Conservation (phyloP, 1,140 invertebrate species). For the Dolichoris vasculosae region DNA sequence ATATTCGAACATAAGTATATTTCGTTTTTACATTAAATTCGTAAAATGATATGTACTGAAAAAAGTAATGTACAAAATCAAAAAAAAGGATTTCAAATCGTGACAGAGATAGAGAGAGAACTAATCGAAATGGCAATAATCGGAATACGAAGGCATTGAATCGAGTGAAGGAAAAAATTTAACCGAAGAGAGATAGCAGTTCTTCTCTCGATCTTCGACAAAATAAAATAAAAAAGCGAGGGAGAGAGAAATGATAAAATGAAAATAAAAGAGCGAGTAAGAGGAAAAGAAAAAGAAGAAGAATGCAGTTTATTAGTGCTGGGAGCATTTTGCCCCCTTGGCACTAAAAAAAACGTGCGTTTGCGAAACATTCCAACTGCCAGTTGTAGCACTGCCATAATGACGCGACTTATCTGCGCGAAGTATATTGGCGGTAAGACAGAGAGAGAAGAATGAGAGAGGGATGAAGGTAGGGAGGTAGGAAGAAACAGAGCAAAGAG, state of each 20-base stretch:
- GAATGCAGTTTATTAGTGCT: slow-evolving; percentile 50
- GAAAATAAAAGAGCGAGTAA: slow-evolving; percentile 18
- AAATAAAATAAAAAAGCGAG: slow-evolving; percentile 7
- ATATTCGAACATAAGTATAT: slow-evolving; percentile 9
- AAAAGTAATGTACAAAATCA: background rate
- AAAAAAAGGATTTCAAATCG: slow-evolving; percentile 45
- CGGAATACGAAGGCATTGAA: slow-evolving; percentile 49
- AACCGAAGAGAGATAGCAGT: slow-evolving; percentile 56
- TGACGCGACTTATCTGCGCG: slow-evolving; percentile 30
- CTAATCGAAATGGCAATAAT: slow-evolving; percentile 45
- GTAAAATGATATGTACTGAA: background rate
- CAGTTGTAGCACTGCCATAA: slow-evolving; percentile 40
- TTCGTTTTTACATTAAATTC: slow-evolving; percentile 30
- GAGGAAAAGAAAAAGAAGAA: slow-evolving; percentile 46
- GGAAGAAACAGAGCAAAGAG: background rate
- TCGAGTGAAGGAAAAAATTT: slow-evolving; percentile 37
- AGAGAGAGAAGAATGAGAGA: background rate
- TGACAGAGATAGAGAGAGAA: slow-evolving; percentile 46
- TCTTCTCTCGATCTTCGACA: slow-evolving; percentile 60
- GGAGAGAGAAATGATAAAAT: slow-evolving; percentile 33
- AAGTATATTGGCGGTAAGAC: background rate
- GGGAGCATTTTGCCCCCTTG: slow-evolving; percentile 43
- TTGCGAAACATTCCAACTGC: slow-evolving; percentile 42
- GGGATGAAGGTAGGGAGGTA: background rate
- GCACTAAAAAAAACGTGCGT: slow-evolving; percentile 39